Evolutionary conservation across 2,797 vertebrate genomes (phyloP).

Genomic region (Enteromius argenteus): DNA sequence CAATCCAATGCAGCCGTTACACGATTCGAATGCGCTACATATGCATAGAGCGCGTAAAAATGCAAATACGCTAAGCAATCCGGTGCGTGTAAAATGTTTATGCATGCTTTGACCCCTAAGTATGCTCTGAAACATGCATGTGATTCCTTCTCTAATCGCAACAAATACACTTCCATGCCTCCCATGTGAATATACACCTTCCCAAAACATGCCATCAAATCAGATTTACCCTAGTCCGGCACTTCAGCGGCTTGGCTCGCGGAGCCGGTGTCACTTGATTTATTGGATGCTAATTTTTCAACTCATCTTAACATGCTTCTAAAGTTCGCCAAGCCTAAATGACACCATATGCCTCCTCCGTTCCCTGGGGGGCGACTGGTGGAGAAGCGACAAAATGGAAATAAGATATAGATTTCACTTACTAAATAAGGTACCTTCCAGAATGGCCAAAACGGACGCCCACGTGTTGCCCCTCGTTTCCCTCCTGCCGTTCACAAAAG

Average conservation of each 20-base stretch:
- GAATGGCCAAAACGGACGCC: slow-evolving; percentile 41
- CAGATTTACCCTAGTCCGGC: slow-evolving; percentile 64
- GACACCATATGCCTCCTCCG: slow-evolving; percentile 69
- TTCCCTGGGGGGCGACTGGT: slow-evolving; percentile 54
- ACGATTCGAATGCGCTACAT: neutral
- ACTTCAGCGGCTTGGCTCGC: slow-evolving; percentile 58
- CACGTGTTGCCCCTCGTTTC: slow-evolving; percentile 37
- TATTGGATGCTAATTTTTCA: slow-evolving; percentile 70
- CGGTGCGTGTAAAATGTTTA: slow-evolving; percentile 39
- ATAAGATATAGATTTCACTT: slow-evolving; percentile 58
- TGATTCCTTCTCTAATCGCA: slow-evolving; percentile 31
- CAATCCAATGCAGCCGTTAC: slow-evolving; percentile 38
- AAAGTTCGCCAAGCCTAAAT: slow-evolving; percentile 73
- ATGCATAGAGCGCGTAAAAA: slow-evolving; percentile 17
- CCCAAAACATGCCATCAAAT: slow-evolving; percentile 53
- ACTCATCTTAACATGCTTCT: slow-evolving; percentile 69
- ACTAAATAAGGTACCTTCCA: slow-evolving; percentile 51
- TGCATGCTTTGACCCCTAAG: slow-evolving; percentile 35
- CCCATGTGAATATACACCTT: slow-evolving; percentile 31
- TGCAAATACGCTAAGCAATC: slow-evolving; percentile 43
- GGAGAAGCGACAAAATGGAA: slow-evolving; percentile 62
- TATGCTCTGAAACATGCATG: slow-evolving; percentile 29
- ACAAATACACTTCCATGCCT: slow-evolving; percentile 30
- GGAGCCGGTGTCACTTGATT: slow-evolving; percentile 62
- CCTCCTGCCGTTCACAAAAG: slow-evolving; percentile 40